These are phyloP conservation scores for Elysia chlorotica DNA, from an alignment of 1,140 invertebrate species.

Conservation along the genomic window DNA sequence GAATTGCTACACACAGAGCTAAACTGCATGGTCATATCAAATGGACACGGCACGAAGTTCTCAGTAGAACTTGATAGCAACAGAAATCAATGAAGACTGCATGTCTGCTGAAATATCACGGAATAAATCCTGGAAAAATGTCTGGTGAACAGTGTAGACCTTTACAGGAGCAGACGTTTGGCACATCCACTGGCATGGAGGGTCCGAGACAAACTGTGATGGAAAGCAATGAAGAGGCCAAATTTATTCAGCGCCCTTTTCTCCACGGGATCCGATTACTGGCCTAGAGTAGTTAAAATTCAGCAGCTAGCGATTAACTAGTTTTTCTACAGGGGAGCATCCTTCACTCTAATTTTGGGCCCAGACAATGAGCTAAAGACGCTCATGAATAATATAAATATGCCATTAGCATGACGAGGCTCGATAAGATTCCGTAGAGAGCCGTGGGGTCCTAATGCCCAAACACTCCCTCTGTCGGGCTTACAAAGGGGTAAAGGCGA, in stretches of 20 bases:
- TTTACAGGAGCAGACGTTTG: too few species aligned
- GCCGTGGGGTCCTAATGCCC: background rate
- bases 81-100: too few species aligned
- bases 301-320: slow-evolving; percentile 24
- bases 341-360: slow-evolving; percentile 18
- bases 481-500: background rate
- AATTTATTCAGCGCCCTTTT: slow-evolving; percentile 21
- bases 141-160: too few species aligned
- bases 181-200: background rate
- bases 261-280: slow-evolving; percentile 12
- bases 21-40: too few species aligned
- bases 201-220: slow-evolving; percentile 9
- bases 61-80: too few species aligned
- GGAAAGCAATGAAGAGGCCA: slow-evolving; percentile 2
- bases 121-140: too few species aligned
- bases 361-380: slow-evolving; percentile 22
- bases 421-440: background rate
- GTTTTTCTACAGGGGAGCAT: slow-evolving; percentile 14
- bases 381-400: slow-evolving; percentile 28
- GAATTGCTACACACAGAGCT: too few species aligned
- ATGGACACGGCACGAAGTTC: too few species aligned
- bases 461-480: background rate
- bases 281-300: slow-evolving; percentile 19
- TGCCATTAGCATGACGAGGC: slow-evolving; percentile 10
- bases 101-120: too few species aligned